phyloP scores from a whole-genome alignment of 2,888 invertebrate species.

The Oeneis ivallda region DNA sequence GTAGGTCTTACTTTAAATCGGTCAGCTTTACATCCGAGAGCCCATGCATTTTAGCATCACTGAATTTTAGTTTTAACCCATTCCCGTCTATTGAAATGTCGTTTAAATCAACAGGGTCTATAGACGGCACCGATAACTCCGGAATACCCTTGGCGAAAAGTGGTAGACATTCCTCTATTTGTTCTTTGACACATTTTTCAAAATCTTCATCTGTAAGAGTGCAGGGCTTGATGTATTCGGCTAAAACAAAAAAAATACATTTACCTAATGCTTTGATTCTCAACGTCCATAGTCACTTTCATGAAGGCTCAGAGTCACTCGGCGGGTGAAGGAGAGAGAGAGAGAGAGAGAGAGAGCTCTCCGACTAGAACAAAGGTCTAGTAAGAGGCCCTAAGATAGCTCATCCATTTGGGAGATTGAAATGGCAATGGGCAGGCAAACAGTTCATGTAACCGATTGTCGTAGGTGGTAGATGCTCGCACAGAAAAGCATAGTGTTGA shows the following conservation, averaged over 20 bases:
- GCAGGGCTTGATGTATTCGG: constrained; percentile 66
- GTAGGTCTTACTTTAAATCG: constrained; percentile 58
- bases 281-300: background rate
- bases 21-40: constrained; percentile 54
- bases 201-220: constrained; percentile 50
- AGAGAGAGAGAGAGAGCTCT: too few species aligned
- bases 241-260: constrained; percentile 52
- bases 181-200: constrained; percentile 55
- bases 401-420: too few species aligned
- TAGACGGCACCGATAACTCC: constrained; percentile 61
- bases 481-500: too few species aligned
- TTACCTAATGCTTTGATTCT: background rate
- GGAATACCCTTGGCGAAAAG: constrained; percentile 67
- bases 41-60: constrained; percentile 61
- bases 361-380: too few species aligned
- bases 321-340: too few species aligned
- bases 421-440: too few species aligned
- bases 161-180: constrained; percentile 57
- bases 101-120: constrained; percentile 64
- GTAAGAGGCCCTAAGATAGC: too few species aligned
- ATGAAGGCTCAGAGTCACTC: too few species aligned
- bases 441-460: too few species aligned
- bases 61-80: constrained; percentile 62
- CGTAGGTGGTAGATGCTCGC: too few species aligned
- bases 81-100: constrained; percentile 66